Evolutionary conservation across 2,113 vertebrate genomes (phyloP).

Genomic region (Petrocephalus zakoni): DNA sequence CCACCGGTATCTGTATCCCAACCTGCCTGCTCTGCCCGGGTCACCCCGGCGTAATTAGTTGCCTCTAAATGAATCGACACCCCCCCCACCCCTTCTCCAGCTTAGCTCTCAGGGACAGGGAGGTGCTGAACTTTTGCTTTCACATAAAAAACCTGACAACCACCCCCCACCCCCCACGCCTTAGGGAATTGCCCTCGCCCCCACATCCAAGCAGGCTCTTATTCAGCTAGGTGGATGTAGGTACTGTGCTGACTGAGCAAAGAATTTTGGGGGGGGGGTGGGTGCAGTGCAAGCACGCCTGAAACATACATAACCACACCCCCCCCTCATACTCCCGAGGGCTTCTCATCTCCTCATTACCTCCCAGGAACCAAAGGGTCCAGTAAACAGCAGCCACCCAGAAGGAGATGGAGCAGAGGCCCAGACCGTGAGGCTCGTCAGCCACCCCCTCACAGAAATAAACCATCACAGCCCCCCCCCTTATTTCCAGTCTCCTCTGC

Average conservation of each 20-base stretch:
- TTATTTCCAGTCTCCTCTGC: background rate
- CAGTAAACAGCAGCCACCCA: background rate
- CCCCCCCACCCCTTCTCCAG: background rate
- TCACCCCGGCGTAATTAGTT: background rate
- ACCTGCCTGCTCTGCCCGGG: background rate
- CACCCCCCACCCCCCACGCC: background rate
- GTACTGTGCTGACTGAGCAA: background rate
- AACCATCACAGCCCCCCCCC: background rate
- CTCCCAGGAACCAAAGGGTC: background rate
- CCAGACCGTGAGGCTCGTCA: background rate
- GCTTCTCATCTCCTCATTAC: background rate
- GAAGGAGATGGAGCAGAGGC: background rate
- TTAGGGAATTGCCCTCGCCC: background rate
- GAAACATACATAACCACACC: background rate
- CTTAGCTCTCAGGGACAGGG: background rate
- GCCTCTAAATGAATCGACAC: slow-evolving; percentile 5
- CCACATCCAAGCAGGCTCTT: background rate
- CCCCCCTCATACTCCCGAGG: background rate
- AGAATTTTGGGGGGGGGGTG: background rate
- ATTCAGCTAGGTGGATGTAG: background rate
- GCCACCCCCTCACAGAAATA: background rate
- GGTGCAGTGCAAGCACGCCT: background rate
- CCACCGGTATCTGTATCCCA: background rate
- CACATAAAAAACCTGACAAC: slow-evolving; percentile 11
- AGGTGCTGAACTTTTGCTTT: slow-evolving; percentile 7